Percentiles rank a stretch among this genome's conserved stretches.
phyloP scores from a whole-genome alignment of 2,113 vertebrate genomes.

The Bathybates hornii region DNA sequence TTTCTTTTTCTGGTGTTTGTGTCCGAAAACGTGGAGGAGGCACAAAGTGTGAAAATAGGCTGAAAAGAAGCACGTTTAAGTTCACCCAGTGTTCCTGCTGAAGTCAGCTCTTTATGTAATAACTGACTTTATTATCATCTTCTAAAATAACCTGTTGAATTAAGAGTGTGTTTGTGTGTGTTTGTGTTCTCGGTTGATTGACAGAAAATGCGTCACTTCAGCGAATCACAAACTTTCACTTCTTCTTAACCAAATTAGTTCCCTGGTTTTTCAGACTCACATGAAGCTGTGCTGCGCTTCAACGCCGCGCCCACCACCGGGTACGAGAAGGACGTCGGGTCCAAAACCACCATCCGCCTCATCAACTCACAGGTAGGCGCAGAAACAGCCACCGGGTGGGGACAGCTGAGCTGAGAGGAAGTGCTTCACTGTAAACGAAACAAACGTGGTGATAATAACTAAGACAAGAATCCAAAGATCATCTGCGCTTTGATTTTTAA shows the following conservation, averaged over 20 bases:
- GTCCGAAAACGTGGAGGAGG: not conserved
- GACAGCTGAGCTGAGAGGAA: not conserved
- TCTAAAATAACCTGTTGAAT: too few species aligned
- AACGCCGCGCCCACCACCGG: constrained; percentile 69
- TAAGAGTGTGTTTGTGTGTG: not conserved
- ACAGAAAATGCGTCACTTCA: not conserved
- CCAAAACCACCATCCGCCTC: constrained; percentile 74
- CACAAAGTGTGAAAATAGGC: not conserved
- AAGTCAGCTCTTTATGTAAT: not conserved
- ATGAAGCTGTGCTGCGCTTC: constrained; percentile 75
- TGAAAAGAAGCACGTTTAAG: not conserved
- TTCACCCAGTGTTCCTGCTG: not conserved
- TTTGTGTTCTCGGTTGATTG: not conserved
- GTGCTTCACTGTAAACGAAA: not conserved
- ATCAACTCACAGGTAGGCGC: constrained; percentile 73
- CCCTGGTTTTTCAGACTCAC: constrained; percentile 53
- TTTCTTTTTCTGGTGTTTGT: not conserved
- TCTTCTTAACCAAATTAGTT: not conserved
- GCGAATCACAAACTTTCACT: not conserved
- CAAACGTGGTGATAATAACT: not conserved
- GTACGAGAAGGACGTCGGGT: constrained; percentile 75
- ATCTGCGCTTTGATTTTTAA: not conserved
- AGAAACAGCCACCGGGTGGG: not conserved
- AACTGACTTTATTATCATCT: not conserved
- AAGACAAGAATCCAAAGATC: not conserved